Conservation (phyloP, 2,113 vertebrate genomes). For the Elachura formosa region DNA sequence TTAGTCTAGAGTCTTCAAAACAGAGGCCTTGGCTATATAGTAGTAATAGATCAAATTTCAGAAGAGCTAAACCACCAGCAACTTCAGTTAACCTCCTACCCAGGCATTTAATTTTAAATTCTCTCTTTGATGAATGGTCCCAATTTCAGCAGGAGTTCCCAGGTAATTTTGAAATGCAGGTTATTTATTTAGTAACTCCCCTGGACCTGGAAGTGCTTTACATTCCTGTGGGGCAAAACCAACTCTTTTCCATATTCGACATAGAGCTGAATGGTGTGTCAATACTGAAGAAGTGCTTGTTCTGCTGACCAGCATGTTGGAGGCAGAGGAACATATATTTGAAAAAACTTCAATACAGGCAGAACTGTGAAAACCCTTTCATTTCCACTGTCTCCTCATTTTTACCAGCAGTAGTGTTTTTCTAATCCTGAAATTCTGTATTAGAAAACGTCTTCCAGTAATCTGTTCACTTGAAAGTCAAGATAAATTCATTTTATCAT, state of each 20-base stretch:
- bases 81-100: neutral
- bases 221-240: neutral
- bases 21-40: neutral
- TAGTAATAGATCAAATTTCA: neutral
- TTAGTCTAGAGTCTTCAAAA: neutral
- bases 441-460: neutral
- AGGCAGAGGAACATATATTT: neutral
- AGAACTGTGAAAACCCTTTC: neutral
- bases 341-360: neutral
- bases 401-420: neutral
- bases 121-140: neutral
- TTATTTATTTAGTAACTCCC: neutral
- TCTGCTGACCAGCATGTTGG: neutral
- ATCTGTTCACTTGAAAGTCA: neutral
- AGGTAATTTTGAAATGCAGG: neutral
- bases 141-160: neutral
- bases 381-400: neutral
- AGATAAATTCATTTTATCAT: neutral
- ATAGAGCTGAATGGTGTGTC: fast-evolving
- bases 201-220: slow-evolving; percentile 12
- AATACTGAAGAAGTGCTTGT: neutral
- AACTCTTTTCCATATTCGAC: neutral
- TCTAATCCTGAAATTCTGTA: neutral
- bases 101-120: neutral
- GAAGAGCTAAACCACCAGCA: neutral